phyloP scores from a whole-genome alignment of 2,113 vertebrate species.

The Bothrops jararaca region DNA sequence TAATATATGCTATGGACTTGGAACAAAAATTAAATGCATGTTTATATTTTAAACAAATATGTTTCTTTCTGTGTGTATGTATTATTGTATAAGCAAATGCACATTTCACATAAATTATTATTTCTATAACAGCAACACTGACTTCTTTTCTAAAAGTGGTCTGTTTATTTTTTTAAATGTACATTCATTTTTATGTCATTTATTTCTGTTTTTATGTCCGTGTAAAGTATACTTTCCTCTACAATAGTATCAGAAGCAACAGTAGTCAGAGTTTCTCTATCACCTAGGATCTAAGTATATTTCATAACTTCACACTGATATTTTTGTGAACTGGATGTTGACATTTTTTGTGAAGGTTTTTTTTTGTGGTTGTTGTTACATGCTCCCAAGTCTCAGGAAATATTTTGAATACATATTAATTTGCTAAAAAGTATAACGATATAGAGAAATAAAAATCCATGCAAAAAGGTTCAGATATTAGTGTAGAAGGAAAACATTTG shows the following conservation, averaged over 20 bases:
- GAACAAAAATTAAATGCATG: slow-evolving; percentile 18
- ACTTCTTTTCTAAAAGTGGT: neutral
- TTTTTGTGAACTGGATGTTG: slow-evolving; percentile 21
- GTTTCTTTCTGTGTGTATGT: neutral
- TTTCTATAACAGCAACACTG: neutral
- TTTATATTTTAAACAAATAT: slow-evolving; percentile 1
- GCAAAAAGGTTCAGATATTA: slow-evolving; percentile 3
- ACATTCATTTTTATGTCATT: slow-evolving; percentile 16
- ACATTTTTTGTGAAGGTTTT: slow-evolving; percentile 2
- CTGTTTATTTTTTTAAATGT: neutral
- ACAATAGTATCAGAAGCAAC: slow-evolving; percentile 27
- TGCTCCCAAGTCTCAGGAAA: slow-evolving; percentile 11
- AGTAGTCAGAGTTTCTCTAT: slow-evolving; percentile 22
- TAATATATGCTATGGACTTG: slow-evolving; percentile 35
- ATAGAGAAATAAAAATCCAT: slow-evolving; percentile 1
- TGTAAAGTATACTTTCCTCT: slow-evolving; percentile 4
- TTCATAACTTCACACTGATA: neutral
- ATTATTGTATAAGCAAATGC: neutral
- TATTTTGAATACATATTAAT: neutral
- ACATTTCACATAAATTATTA: neutral
- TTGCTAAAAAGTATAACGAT: neutral
- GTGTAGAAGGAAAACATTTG: slow-evolving; percentile 25
- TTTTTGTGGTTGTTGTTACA: slow-evolving; percentile 32
- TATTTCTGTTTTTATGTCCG: neutral
- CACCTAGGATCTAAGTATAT: slow-evolving; percentile 38